These are phyloP conservation scores for Pyxicephalus adspersus DNA, from an alignment of 2,113 vertebrate genomes.

Conservation along the genomic window DNA sequence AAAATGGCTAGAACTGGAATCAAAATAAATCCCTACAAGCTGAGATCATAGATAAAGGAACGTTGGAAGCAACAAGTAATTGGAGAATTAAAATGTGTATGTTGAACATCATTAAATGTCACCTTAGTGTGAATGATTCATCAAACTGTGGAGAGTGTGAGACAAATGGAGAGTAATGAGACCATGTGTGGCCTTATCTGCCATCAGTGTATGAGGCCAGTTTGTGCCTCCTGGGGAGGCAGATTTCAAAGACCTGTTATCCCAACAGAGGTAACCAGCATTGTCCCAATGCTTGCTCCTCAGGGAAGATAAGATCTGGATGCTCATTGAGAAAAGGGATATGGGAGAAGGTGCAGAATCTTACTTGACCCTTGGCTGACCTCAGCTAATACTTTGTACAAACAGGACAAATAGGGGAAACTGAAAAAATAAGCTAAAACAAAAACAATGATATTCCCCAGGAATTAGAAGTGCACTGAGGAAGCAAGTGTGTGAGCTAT, in stretches of 20 bases:
- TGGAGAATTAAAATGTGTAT: slow-evolving; percentile 18
- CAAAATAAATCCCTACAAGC: neutral
- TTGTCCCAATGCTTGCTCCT: slow-evolving; percentile 39
- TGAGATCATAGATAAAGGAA: neutral
- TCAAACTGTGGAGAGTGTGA: slow-evolving; percentile 22
- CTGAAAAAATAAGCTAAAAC: slow-evolving; percentile 45
- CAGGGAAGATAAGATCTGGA: slow-evolving; percentile 49
- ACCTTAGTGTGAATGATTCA: slow-evolving; percentile 33
- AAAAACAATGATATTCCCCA: slow-evolving; percentile 30
- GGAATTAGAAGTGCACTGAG: slow-evolving; percentile 45
- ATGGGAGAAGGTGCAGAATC: slow-evolving; percentile 31
- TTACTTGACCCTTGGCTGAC: slow-evolving; percentile 34
- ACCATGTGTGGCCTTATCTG: slow-evolving; percentile 48
- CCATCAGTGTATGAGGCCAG: slow-evolving; percentile 35
- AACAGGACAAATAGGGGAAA: slow-evolving; percentile 37
- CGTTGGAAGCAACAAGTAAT: slow-evolving; percentile 26
- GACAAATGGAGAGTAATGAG: slow-evolving; percentile 46
- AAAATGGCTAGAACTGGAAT: neutral
- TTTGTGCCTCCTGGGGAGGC: slow-evolving; percentile 40
- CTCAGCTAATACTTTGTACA: slow-evolving; percentile 50
- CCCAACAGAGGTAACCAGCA: slow-evolving; percentile 3
- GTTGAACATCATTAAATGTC: slow-evolving; percentile 19
- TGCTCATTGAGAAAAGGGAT: slow-evolving; percentile 18
- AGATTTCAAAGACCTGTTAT: slow-evolving; percentile 31
- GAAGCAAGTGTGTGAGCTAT: slow-evolving; percentile 27